phyloP scores from a whole-genome alignment of 1,140 invertebrate species.

The Diorhabda carinulata region DNA sequence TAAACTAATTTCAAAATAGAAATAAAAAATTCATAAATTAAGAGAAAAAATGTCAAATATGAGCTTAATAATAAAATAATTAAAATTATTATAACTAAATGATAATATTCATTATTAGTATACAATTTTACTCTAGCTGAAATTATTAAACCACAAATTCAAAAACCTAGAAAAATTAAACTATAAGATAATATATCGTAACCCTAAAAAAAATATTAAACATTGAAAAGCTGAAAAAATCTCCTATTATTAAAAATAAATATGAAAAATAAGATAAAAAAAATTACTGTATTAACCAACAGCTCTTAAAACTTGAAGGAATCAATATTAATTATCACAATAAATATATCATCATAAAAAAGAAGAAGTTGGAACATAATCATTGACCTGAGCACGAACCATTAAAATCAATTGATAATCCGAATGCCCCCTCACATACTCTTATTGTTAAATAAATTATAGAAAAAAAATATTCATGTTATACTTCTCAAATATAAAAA shows the following conservation, averaged over 20 bases:
- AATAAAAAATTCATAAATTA: slow-evolving; percentile 51
- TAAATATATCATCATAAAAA: slow-evolving; percentile 54
- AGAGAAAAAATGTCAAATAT: slow-evolving; percentile 53
- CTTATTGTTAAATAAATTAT: too few relatives aligned
- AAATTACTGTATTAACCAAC: slow-evolving; percentile 39
- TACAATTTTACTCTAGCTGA: slow-evolving; percentile 50
- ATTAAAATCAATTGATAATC: too few relatives aligned
- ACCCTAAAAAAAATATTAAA: slow-evolving; percentile 47
- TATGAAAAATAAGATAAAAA: slow-evolving; percentile 25
- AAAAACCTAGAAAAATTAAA: slow-evolving; percentile 53
- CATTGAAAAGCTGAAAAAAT: slow-evolving; percentile 6
- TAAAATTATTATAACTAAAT: slow-evolving; percentile 53
- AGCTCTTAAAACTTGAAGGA: slow-evolving; percentile 43
- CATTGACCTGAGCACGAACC: too few relatives aligned
- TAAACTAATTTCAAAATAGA: slow-evolving; percentile 62
- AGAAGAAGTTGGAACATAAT: slow-evolving; percentile 10
- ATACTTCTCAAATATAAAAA: too few relatives aligned
- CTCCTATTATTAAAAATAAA: too few relatives aligned
- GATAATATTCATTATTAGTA: slow-evolving; percentile 48
- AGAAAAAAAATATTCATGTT: too few relatives aligned
- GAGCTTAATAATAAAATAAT: slow-evolving; percentile 55
- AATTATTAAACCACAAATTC: slow-evolving; percentile 54
- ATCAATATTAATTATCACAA: slow-evolving; percentile 48
- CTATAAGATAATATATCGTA: slow-evolving; percentile 52
- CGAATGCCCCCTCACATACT: too few relatives aligned